Evolutionary conservation across 2,113 vertebrate genomes (phyloP), one percentile per base, ranked within the genome.

Genomic region (Clupea harengus): DNA sequence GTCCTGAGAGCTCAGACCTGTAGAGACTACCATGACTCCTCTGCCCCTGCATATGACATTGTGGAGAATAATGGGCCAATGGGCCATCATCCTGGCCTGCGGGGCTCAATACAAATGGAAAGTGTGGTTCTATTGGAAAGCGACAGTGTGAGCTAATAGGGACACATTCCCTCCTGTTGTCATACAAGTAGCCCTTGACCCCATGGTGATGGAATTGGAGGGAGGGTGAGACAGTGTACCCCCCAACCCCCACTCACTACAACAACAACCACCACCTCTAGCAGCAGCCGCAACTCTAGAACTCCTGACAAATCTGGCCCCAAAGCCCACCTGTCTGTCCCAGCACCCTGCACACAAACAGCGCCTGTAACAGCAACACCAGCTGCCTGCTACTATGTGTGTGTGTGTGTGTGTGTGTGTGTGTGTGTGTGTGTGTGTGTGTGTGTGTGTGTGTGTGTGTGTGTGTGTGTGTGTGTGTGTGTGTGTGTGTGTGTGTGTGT

Each of bases 61-160:
- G 25, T 78, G 28, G 28, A 15, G 28, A 32, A 78, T 78, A 78
- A 78, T 39, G 15, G 72, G 72, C 28, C 28, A 13, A 78, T 78
- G 72, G 72, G 72, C 72, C 72, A 39, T 78, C 28, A 32, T 2
- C 72, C 67, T 75, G 28, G 67, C 67, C 72, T 78, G 72, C 28
- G 32, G 72, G 72, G 28, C 72, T 39, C 72, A 78, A 78, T 78
- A 78, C 72, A 78, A 78, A 78, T 78, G 72, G 72, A 78, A 78
- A 78, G 72, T 78, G 72, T 78, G 10, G 72, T 78, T 6, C 28
- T 32, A 78, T 39, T 13, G 72, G 25, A 32, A 78, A 39, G 64
- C n/a, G 32, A 9, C 64, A 72, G 64, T 32, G 28, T 72, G 32
- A 78, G 28, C 72, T 78, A 78, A 78, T 39, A 32, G 72, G 72